Percentiles rank a stretch among this genome's conserved stretches.
Evolutionary conservation across 2,888 invertebrate genomes (phyloP).

Genomic region (Catocala fraxini): DNA sequence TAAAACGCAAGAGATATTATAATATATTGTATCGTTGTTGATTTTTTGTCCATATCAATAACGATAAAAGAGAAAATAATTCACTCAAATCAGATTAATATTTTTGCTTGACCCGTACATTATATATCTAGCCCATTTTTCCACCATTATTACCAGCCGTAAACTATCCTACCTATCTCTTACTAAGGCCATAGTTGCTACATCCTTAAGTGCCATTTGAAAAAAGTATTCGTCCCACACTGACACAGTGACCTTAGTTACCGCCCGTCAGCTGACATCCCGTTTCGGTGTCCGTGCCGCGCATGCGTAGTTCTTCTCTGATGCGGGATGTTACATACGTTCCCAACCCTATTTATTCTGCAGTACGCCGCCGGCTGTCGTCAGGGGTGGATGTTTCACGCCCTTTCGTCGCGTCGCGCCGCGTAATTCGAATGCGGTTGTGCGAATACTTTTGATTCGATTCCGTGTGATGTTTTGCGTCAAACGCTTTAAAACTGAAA

Average conservation of each 20-base stretch:
- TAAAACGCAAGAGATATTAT: no score
- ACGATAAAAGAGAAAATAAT: neutral
- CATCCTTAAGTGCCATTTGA: constrained; percentile 41
- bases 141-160: neutral
- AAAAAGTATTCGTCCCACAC: constrained; percentile 46
- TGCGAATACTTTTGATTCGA: constrained; percentile 41
- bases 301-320: constrained; percentile 68
- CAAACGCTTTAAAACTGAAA: constrained; percentile 29
- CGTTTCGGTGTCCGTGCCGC: constrained; percentile 56
- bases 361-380: constrained; percentile 66
- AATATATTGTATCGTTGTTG: no score
- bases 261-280: constrained; percentile 79
- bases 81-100: no score
- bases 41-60: neutral
- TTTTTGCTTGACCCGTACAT: neutral
- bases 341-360: constrained; percentile 64
- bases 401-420: constrained; percentile 30
- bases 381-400: constrained; percentile 54
- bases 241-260: constrained; percentile 83
- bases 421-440: constrained; percentile 49
- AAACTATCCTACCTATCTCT: constrained; percentile 17
- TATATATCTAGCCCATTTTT: neutral
- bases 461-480: constrained; percentile 40
- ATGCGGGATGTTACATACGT: constrained; percentile 73
- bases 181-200: constrained; percentile 23